These are phyloP conservation scores for Pipistrellus pipistrellus DNA, from an alignment of 2,797 vertebrate species.

Conservation along the genomic window DNA sequence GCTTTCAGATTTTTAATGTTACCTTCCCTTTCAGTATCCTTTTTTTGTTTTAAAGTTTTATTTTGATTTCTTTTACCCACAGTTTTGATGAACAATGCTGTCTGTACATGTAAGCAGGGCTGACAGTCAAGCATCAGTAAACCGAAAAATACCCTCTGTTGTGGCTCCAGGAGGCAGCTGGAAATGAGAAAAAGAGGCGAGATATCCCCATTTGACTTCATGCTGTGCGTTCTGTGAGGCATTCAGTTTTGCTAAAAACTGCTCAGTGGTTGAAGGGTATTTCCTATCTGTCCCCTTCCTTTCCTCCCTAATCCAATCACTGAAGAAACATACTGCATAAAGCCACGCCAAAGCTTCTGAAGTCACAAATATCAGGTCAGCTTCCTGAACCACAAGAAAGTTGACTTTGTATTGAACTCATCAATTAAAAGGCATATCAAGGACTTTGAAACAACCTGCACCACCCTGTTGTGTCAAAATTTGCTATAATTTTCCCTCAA, in stretches of 20 bases:
- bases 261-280: neutral
- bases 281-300: neutral
- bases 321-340: neutral
- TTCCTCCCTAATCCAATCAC: neutral
- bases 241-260: neutral
- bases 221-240: neutral
- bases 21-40: neutral
- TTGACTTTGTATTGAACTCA: neutral
- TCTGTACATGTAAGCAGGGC: neutral
- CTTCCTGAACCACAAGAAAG: neutral
- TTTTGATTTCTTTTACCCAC: neutral
- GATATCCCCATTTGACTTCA: neutral
- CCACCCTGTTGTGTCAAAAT: slow-evolving; percentile 30
- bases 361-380: neutral
- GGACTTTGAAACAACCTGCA: slow-evolving; percentile 14
- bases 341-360: neutral
- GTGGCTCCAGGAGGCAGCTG: neutral
- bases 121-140: neutral
- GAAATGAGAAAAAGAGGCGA: neutral
- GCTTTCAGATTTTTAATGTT: neutral
- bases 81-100: neutral
- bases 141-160: neutral
- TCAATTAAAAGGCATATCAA: slow-evolving; percentile 7
- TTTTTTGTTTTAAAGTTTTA: neutral
- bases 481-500: slow-evolving; percentile 23